Conservation (phyloP, 2,113 vertebrate genomes). For the Nycticebus coucang region DNA sequence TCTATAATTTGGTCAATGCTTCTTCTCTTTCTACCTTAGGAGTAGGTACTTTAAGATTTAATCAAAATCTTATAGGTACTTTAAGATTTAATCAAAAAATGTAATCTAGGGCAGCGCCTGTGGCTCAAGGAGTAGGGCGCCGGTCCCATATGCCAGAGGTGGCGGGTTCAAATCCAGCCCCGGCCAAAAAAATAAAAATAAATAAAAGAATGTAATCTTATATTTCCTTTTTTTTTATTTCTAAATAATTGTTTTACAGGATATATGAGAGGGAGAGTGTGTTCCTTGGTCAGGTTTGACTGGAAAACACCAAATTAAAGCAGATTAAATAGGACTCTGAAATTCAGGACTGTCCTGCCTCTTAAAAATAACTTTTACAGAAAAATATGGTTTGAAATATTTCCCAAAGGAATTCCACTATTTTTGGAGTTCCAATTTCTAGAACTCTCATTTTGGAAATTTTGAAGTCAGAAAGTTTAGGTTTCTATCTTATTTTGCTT, state of each 20-base stretch:
- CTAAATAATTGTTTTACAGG: not conserved
- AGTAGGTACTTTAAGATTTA: not conserved
- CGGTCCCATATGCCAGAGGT: no score
- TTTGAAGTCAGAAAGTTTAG: not conserved
- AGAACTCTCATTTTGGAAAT: not conserved
- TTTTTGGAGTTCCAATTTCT: not conserved
- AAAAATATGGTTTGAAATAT: not conserved
- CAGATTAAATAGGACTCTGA: not conserved
- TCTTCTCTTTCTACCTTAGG: not conserved
- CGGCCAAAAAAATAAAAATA: no score
- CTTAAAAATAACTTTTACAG: not conserved
- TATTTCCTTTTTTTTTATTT: not conserved
- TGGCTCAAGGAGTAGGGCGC: no score
- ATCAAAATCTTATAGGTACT: no score
- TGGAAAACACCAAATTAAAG: not conserved
- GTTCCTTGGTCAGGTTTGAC: not conserved
- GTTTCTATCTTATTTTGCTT: not conserved
- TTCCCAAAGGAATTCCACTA: not conserved
- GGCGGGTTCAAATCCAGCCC: no score
- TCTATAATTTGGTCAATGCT: not conserved
- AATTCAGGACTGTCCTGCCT: not conserved
- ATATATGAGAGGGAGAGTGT: not conserved
- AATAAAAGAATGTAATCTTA: not conserved
- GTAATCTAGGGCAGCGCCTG: no score
- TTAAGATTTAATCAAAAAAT: no score